Evolutionary conservation across 92 coral and sea anemone species (phyloP).

Genomic region (Porites rus): DNA sequence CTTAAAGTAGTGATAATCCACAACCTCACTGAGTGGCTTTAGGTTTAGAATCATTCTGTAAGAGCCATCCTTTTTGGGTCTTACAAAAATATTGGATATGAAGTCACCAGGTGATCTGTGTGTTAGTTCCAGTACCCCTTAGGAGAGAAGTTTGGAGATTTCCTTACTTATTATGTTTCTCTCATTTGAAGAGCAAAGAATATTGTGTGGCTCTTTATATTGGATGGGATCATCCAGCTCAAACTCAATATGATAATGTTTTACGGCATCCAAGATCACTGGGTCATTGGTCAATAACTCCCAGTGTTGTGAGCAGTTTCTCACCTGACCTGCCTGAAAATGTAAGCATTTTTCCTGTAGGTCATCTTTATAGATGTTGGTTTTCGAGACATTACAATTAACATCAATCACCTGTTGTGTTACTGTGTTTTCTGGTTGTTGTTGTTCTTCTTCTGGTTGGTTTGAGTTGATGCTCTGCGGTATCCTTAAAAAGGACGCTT

Average conservation of each 20-base stretch:
- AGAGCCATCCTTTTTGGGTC: no score
- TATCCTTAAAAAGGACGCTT: conserved; percentile 37
- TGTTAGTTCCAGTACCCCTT: no score
- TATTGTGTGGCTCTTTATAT: no score
- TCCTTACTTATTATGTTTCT: no score
- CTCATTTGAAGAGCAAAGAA: no score
- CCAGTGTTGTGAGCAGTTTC: neutral
- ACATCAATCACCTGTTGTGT: neutral
- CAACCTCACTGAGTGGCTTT: no score
- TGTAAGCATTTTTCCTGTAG: neutral
- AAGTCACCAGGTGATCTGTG: no score
- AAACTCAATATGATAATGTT: neutral
- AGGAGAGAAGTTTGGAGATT: no score
- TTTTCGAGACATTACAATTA: neutral
- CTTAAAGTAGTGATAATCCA: no score
- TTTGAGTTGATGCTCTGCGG: conserved; percentile 43
- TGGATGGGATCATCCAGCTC: no score
- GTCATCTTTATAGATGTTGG: neutral
- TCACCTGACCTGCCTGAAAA: conserved; percentile 39
- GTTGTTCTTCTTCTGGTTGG: neutral
- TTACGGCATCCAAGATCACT: conserved; percentile 20
- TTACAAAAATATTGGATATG: no score
- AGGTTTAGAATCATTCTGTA: no score
- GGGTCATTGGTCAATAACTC: conserved; percentile 33
- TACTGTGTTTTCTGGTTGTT: neutral